A percentile compares a stretch with the other conserved stretches of the same genome.
phyloP scores from a whole-genome alignment of 2,888 invertebrate species.

The Brachycybe producta region DNA sequence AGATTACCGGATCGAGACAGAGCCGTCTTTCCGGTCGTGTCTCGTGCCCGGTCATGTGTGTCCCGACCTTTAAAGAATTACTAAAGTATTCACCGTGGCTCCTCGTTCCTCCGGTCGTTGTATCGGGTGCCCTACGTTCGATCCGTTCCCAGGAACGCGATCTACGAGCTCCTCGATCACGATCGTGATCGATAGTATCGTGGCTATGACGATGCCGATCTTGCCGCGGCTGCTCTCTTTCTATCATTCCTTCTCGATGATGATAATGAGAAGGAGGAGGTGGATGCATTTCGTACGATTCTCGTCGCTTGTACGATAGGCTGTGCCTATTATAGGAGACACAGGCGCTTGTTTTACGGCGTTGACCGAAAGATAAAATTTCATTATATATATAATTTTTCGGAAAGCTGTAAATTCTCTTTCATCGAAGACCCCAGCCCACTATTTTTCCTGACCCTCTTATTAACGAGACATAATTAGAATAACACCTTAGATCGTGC shows the following conservation, averaged over 20 bases:
- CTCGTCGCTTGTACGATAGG: conserved; percentile 8
- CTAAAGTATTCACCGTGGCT: no score
- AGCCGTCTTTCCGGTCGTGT: no score
- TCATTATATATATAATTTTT: no score
- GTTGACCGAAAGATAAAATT: no score
- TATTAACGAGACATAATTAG: conserved; percentile 9
- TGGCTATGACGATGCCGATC: no score
- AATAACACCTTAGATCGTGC: conserved; percentile 17
- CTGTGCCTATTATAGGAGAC: conserved; percentile 13
- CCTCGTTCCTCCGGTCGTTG: no score
- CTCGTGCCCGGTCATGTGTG: no score
- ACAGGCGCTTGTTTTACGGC: conserved; percentile 9
- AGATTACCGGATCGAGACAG: no score
- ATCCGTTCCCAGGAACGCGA: not conserved
- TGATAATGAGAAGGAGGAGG: not conserved
- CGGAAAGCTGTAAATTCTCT: no score
- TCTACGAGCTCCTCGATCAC: not conserved
- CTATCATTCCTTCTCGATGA: not conserved
- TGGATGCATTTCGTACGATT: not conserved
- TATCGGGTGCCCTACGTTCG: not conserved
- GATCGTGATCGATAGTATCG: not conserved
- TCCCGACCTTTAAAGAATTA: no score
- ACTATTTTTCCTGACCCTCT: conserved; percentile 2
- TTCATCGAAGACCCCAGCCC: not conserved
- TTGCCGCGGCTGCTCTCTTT: no score